Conservation (phyloP, 2,888 invertebrate genomes). For the Micoletzkya japonica region DNA sequence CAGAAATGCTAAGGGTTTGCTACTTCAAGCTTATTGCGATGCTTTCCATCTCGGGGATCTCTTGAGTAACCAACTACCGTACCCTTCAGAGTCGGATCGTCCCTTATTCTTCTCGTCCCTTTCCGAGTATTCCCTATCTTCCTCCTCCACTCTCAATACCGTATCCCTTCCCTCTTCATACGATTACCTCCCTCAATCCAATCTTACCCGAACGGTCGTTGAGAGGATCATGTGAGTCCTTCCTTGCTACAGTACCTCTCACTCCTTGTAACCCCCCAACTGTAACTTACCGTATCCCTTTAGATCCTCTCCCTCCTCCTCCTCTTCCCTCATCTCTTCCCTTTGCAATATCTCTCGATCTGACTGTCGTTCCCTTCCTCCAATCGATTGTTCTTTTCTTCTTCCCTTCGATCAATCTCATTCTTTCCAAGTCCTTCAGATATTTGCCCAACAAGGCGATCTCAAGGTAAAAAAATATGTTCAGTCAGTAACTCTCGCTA, state of each 20-base stretch:
- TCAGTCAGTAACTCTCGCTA: neutral
- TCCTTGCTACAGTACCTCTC: neutral
- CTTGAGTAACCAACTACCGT: too few species aligned
- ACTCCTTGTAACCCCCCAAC: neutral
- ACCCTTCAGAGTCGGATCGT: neutral
- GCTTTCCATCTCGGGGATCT: neutral
- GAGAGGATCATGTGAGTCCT: slow-evolving; percentile 11
- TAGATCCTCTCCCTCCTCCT: neutral
- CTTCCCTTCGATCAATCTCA: neutral
- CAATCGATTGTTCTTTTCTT: slow-evolving; percentile 22
- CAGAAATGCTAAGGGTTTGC: slow-evolving; percentile 3
- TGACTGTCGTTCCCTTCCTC: slow-evolving; percentile 17
- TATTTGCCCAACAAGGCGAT: slow-evolving; percentile 11
- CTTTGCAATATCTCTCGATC: neutral
- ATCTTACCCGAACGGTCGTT: neutral
- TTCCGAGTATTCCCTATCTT: neutral
- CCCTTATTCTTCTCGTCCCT: slow-evolving; percentile 4
- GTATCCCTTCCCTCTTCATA: slow-evolving; percentile 13
- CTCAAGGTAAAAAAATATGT: slow-evolving; percentile 1
- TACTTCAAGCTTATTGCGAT: neutral
- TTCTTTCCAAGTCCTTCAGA: neutral
- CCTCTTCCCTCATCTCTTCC: neutral
- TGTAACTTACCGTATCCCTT: neutral
- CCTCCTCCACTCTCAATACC: neutral
- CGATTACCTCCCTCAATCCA: slow-evolving; percentile 11